Evolutionary conservation across 2,797 vertebrate species (phyloP), one percentile per base, ranked within the genome.

Genomic region (Lagocephalus sceleratus): DNA sequence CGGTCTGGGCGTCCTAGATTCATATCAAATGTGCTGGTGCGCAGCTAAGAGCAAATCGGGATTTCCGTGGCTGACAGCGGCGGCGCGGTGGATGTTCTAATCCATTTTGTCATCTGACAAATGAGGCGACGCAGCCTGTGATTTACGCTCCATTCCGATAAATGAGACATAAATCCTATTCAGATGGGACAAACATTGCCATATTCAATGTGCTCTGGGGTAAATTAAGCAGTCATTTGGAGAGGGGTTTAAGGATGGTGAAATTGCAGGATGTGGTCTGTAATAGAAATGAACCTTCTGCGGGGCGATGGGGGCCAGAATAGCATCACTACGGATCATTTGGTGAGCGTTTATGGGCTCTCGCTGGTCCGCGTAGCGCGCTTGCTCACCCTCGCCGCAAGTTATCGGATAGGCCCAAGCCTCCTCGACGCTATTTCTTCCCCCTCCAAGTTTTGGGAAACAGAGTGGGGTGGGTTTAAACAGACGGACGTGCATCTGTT

Each of bases 1-100:
- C 22, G 16, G 19, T 19, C 66, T 54, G 58, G 25, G 23, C 54
- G 68, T 66, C 68, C 68, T 55, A 58, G 68, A 78, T 75, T 73
- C 21, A 20, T 66, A 75, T 65, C 64, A 42, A 51, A 46, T 63
- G 48, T 50, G 1, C 25, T 45, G n/a, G 29, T 7, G 51, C 57
- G 44, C 15, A 29, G 25, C 41, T 11, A 7, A 20, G 15, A 59
- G 56, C 19, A 54, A 48, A 42, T 63, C 20, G 44, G 47, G 11
- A 42, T 55, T 17, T 54, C n/a, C 8, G 35, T 12, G 35, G 47
- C 51, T 51, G 53, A 47, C 54, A 40, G 29, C 43, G 15, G 54
- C 54, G 8, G 29, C 5, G 19, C 9, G 44, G 29, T 19, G 21
- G 20, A 54, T 54, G 20, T 21, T 54, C 5, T 45, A 20, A 54